These are phyloP conservation scores for Buceros bicornis DNA, from an alignment of 2,797 vertebrate species.

Conservation along the genomic window DNA sequence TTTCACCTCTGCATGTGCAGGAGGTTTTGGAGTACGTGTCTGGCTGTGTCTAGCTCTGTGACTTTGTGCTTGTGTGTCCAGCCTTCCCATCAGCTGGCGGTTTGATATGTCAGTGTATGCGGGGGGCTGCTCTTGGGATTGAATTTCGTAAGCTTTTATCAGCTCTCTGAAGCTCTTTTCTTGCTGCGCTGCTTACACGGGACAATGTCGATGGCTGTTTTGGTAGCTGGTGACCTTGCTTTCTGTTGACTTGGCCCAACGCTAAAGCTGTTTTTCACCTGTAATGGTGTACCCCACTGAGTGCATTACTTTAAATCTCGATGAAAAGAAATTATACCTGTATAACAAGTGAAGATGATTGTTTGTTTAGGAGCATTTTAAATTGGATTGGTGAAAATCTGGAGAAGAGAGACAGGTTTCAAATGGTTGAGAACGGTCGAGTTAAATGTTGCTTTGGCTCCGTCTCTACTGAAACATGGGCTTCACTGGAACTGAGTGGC, in stretches of 20 bases:
- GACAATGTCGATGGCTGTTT: not conserved
- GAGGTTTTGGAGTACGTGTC: not conserved
- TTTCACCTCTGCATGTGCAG: not conserved
- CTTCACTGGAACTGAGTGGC: not conserved
- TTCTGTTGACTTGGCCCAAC: not conserved
- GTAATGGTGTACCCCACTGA: not conserved
- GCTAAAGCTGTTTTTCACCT: not conserved
- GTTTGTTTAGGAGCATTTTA: not conserved
- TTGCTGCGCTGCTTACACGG: too few species aligned
- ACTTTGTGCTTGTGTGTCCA: not conserved
- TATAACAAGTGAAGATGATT: not conserved
- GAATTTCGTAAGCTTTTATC: not conserved
- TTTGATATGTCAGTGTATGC: rapidly evolving
- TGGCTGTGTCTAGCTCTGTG: not conserved
- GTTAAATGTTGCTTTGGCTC: not conserved
- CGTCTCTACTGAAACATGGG: rapidly evolving
- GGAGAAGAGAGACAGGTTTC: not conserved
- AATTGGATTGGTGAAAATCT: not conserved
- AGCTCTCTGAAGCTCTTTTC: not conserved
- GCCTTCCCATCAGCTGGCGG: rapidly evolving
- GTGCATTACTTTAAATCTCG: not conserved
- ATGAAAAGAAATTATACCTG: not conserved
- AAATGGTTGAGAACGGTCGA: not conserved
- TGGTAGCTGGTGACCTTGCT: not conserved
- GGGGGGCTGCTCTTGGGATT: rapidly evolving